These are phyloP conservation scores for Dasyurus viverrinus DNA, from an alignment of 2,113 vertebrate genomes.

Conservation along the genomic window DNA sequence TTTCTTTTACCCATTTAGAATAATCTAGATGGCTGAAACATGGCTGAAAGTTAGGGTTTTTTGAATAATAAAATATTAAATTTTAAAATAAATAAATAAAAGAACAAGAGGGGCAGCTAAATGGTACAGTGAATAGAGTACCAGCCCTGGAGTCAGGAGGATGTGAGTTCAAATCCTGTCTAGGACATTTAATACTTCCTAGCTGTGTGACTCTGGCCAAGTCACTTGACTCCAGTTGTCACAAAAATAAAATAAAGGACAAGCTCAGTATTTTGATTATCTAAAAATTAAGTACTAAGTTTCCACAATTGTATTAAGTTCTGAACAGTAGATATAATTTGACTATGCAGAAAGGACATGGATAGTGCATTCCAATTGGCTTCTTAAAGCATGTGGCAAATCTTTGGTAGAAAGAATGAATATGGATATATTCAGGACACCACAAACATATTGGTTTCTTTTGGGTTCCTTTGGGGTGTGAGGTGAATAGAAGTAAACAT, in stretches of 20 bases:
- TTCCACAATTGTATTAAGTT: neutral
- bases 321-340: neutral
- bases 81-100: neutral
- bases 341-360: neutral
- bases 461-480: neutral
- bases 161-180: no score
- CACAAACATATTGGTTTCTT: neutral
- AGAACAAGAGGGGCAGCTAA: neutral
- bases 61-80: neutral
- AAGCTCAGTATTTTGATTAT: neutral
- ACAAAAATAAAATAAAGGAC: neutral
- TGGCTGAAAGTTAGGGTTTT: neutral
- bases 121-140: no score
- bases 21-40: constrained; percentile 27
- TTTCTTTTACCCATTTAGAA: constrained; percentile 19
- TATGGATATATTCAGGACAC: neutral
- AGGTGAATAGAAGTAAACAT: neutral
- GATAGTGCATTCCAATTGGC: neutral
- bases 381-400: neutral
- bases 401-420: neutral
- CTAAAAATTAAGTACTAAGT: constrained; percentile 16
- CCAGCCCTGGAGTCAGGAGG: no score
- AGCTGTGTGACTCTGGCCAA: no score
- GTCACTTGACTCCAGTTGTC: no score
- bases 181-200: no score